phyloP scores from a whole-genome alignment of 1,140 invertebrate genomes.

The Dendroctonus ponderosae region DNA sequence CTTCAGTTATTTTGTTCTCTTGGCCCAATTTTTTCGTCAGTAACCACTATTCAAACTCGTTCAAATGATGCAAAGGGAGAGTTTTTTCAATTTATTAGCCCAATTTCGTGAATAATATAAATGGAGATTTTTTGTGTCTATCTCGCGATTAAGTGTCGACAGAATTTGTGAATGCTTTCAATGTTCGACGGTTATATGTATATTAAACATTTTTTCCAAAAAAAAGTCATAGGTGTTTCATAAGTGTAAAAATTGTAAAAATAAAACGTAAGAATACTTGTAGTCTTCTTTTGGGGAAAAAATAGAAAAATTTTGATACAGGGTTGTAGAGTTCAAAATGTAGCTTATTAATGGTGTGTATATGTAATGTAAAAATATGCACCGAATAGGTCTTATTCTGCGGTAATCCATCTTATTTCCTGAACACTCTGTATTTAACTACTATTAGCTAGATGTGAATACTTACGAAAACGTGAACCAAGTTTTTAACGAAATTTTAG shows the following conservation, averaged over 20 bases:
- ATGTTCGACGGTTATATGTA: not conserved
- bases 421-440: conserved; percentile 21
- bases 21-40: no score
- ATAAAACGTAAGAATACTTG: conserved; percentile 8
- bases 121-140: not conserved
- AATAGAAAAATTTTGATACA: conserved; percentile 24
- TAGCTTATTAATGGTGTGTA: conserved; percentile 9
- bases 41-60: no score
- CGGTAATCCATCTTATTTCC: conserved; percentile 3
- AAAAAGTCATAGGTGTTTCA: conserved; percentile 8
- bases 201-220: conserved; percentile 1
- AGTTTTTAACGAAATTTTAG: conserved; percentile 28
- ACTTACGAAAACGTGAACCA: conserved; percentile 15
- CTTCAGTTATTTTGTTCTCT: no score
- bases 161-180: not conserved
- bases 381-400: conserved; percentile 7
- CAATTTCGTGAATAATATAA: not conserved
- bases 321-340: conserved; percentile 31
- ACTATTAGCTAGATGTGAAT: conserved; percentile 9
- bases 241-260: conserved; percentile 22
- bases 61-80: no score
- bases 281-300: conserved; percentile 14
- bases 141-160: not conserved
- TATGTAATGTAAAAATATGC: conserved; percentile 15
- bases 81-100: no score